Percentiles rank a stretch among this genome's conserved stretches.
Conservation (phyloP, 2,888 invertebrate genomes). For the Eucera pruinosa region DNA sequence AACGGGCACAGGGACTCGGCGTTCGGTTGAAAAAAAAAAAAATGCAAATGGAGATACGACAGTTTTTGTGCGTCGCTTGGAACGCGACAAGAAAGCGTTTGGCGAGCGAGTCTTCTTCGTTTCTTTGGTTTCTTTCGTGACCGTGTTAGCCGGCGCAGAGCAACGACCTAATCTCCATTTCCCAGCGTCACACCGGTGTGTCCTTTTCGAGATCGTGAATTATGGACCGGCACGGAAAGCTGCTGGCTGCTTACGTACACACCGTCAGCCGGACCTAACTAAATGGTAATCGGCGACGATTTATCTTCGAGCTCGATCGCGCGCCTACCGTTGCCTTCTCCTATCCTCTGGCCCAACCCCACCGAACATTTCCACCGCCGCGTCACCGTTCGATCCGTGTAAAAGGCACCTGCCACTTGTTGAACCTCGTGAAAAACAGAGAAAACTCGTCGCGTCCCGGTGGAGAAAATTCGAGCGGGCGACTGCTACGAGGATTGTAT, state of each 20-base stretch:
- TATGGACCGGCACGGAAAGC: constrained; percentile 70
- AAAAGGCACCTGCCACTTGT: constrained; percentile 70
- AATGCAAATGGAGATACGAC: constrained; percentile 46
- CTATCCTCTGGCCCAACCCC: neutral
- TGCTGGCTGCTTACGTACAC: constrained; percentile 61
- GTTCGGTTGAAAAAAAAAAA: neutral
- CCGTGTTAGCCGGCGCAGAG: constrained; percentile 3
- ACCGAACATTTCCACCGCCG: constrained; percentile 43
- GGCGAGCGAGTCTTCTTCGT: neutral
- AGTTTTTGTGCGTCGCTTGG: constrained; percentile 27
- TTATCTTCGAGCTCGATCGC: constrained; percentile 70
- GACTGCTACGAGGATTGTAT: neutral
- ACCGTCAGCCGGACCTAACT: constrained; percentile 65
- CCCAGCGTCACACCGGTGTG: constrained; percentile 56
- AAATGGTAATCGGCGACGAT: constrained; percentile 75
- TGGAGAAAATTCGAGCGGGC: constrained; percentile 5
- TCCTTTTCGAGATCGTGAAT: constrained; percentile 68
- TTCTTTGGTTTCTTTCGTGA: neutral
- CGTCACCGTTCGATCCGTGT: constrained; percentile 67
- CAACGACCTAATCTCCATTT: constrained; percentile 69
- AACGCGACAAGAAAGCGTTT: constrained; percentile 18
- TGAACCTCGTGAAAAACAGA: constrained; percentile 66
- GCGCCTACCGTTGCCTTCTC: constrained; percentile 34
- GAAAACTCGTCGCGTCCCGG: constrained; percentile 37
- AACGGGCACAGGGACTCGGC: neutral